Evolutionary conservation across 37 sponge, comb jelly and placozoan species (phyloP).

Genomic region (Cladorhizidae sp.): DNA sequence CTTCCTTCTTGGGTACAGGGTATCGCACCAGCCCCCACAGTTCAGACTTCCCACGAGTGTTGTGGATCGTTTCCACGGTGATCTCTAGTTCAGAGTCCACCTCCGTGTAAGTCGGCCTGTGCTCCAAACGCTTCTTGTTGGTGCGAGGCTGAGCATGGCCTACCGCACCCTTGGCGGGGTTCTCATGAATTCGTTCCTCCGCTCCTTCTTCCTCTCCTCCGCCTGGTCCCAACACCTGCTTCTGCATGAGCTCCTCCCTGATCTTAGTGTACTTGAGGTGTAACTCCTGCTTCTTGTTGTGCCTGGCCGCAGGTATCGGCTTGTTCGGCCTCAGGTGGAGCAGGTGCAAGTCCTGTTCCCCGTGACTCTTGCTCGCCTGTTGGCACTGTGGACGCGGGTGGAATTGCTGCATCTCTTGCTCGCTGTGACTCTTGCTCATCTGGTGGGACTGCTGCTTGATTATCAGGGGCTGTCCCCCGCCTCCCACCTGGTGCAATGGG

Average conservation of each 20-base stretch:
- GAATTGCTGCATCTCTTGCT: background rate
- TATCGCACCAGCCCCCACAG: constrained; percentile 54
- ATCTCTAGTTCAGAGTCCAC: constrained; percentile 18
- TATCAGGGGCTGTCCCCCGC: background rate
- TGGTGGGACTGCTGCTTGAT: background rate
- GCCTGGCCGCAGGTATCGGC: background rate
- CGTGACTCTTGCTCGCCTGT: background rate
- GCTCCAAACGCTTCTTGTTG: background rate
- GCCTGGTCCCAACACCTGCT: background rate
- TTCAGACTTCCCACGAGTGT: background rate
- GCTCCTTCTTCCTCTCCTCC: background rate
- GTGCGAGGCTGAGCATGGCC: background rate
- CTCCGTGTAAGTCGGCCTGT: constrained; percentile 13
- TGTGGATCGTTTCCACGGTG: constrained; percentile 15
- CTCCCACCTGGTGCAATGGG: background rate
- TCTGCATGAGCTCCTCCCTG: background rate
- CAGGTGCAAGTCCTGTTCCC: background rate
- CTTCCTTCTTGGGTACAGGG: background rate
- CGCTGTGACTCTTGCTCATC: background rate
- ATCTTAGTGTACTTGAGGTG: constrained; percentile 2
- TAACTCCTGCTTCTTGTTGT: constrained; percentile 6
- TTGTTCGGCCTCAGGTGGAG: no score
- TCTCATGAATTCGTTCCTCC: background rate
- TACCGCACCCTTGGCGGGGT: background rate
- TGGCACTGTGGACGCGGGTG: no score